Evolutionary conservation across 2,888 invertebrate genomes (phyloP), one percentile per base, ranked within the genome.

Genomic region (Phyllotreta cruciferae): DNA sequence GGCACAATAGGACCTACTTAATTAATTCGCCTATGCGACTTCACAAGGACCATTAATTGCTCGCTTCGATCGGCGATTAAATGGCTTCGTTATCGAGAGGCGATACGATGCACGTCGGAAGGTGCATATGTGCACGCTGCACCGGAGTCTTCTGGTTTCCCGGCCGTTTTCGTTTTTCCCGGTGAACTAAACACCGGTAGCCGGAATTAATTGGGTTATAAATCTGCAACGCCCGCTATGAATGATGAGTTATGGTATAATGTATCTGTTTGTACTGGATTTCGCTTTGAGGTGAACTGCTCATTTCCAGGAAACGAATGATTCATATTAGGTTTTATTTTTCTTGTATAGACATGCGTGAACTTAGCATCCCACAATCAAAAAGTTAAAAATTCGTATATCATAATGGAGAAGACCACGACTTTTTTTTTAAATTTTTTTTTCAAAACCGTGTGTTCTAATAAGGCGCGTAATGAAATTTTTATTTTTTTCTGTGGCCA

Each of bases 121-220:
- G 24, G 24, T 24, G 24, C 24, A 24, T 24, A 24, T 24, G 24
- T 24, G 24, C 24, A 24, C 1, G 24, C 4, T 24, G 24, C 24
- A 24, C 24, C 1, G 1, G 24, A 24, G 24, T 24, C 24, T 24
- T 24, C 24, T 24, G 24, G 24, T 24, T 24, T 24, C 24, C 24
- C 24, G 24, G 38, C 6, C 37, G 38, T 53, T 39, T 53, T 53
- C 53, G 38, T 53, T 53, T 9, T 10, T 14, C 9, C 14, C 24
- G 8, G 53, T 6, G 9, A 53, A 53, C 53, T 53, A 53, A 53
- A 53, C 11, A 53, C 24, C 14, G 41, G 53, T 39, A 53, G 39
- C 39, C n/a, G 53, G n/a, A 53, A 38, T 53, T 53, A 53, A 53
- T 53, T 39, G 53, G 38, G 13, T 38, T 13, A 53, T 53, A 53